A percentile compares a stretch with the other conserved stretches of the same genome.
These are phyloP conservation scores for Elymnias hypermnestra DNA, from an alignment of 1,140 invertebrate species.

Conservation along the genomic window DNA sequence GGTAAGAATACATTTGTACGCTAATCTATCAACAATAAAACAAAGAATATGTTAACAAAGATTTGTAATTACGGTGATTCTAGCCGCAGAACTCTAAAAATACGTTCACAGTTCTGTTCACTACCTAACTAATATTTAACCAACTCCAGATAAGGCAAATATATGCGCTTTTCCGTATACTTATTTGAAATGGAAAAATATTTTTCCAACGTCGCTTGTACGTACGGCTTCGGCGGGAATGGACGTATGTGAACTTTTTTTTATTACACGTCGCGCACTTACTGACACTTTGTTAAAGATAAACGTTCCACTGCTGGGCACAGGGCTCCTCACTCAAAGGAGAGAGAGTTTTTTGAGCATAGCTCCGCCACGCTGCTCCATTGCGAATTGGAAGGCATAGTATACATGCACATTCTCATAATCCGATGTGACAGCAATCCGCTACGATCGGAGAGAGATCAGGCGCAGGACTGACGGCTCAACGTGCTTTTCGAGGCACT, in stretches of 20 bases:
- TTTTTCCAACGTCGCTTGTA: conserved; percentile 44
- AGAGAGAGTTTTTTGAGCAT: too few relatives aligned
- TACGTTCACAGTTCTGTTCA: conserved; percentile 41
- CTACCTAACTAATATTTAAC: conserved; percentile 58
- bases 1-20: not conserved
- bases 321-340: too few relatives aligned
- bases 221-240: conserved; percentile 9
- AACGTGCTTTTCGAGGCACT: too few relatives aligned
- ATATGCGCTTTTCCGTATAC: conserved; percentile 59
- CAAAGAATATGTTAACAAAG: conserved; percentile 3
- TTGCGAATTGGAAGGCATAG: too few relatives aligned
- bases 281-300: too few relatives aligned
- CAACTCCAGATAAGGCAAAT: conserved; percentile 61
- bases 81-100: conserved; percentile 23
- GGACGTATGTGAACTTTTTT: conserved; percentile 9
- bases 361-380: too few relatives aligned
- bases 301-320: too few relatives aligned
- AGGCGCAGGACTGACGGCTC: too few relatives aligned
- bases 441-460: too few relatives aligned
- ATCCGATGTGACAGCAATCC: too few relatives aligned
- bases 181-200: conserved; percentile 67
- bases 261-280: not conserved
- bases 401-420: too few relatives aligned
- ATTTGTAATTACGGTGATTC: not conserved
- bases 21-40: conserved; percentile 39